Evolutionary conservation across 2,797 vertebrate genomes (phyloP).

Genomic region (Sebastes paucispinis): DNA sequence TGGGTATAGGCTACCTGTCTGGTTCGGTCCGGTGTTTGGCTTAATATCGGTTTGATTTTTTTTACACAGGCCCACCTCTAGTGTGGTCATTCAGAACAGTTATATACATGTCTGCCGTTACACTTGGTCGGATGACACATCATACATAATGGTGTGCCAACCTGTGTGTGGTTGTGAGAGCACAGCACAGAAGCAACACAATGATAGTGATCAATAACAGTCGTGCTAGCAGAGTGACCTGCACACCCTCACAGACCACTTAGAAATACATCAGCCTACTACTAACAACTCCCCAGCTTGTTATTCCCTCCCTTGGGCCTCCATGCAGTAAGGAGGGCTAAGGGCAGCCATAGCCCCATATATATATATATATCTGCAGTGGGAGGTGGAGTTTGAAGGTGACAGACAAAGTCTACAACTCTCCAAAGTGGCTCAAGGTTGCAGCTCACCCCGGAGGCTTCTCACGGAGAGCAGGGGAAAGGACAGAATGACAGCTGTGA

Average conservation of each 20-base stretch:
- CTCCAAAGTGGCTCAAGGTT: constrained; percentile 76
- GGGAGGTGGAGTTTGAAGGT: constrained; percentile 72
- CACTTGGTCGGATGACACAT: background rate
- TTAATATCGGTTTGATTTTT: no score
- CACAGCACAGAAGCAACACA: constrained; percentile 1
- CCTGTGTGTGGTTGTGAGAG: constrained; percentile 10
- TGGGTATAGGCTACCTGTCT: no score
- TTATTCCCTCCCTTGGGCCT: constrained; percentile 54
- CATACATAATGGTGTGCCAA: background rate
- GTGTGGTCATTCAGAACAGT: background rate
- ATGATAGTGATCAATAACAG: constrained; percentile 61
- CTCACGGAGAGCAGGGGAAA: constrained; percentile 39
- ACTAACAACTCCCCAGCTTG: constrained; percentile 50
- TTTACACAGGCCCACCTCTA: no score
- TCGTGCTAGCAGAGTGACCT: constrained; percentile 29
- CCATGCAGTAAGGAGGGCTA: constrained; percentile 41
- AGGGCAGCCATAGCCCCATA: constrained; percentile 38
- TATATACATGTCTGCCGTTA: background rate
- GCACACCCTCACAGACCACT: constrained; percentile 30
- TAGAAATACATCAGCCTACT: constrained; percentile 58
- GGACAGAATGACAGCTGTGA: constrained; percentile 64
- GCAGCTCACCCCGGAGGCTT: constrained; percentile 53
- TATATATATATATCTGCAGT: constrained; percentile 20
- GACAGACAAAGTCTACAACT: constrained; percentile 64
- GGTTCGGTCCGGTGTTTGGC: no score